These are phyloP conservation scores for Mycteria americana DNA, from an alignment of 2,797 vertebrate species.

Conservation along the genomic window DNA sequence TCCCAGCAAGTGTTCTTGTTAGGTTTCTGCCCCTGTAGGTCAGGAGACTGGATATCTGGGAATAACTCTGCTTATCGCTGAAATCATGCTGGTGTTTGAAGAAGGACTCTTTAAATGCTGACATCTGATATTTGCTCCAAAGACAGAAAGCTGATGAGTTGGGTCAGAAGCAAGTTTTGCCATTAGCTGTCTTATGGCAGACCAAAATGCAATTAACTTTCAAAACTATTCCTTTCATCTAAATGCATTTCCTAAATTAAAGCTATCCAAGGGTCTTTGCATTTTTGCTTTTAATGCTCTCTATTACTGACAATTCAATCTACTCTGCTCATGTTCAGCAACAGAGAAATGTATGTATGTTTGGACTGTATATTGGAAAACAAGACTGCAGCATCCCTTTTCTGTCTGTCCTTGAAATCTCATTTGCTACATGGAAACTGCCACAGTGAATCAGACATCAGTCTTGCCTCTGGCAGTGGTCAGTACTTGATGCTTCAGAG, in stretches of 20 bases:
- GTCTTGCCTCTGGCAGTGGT: neutral
- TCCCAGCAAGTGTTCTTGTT: neutral
- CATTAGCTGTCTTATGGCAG: slow-evolving; percentile 44
- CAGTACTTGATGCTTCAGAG: neutral
- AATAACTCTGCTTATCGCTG: neutral
- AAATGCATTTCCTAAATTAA: neutral
- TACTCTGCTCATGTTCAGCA: neutral
- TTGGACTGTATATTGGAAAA: neutral
- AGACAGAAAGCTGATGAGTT: slow-evolving; percentile 49
- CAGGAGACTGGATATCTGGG: neutral
- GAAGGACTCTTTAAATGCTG: neutral
- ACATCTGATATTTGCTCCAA: neutral
- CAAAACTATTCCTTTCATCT: neutral
- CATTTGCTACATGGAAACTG: neutral
- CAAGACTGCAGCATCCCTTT: neutral
- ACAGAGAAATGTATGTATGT: neutral
- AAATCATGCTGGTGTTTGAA: neutral
- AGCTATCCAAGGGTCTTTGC: neutral
- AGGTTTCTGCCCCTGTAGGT: neutral
- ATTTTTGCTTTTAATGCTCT: neutral
- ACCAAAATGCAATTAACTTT: slow-evolving; percentile 22
- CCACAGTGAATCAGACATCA: neutral
- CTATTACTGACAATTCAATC: neutral
- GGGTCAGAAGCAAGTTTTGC: slow-evolving; percentile 51
- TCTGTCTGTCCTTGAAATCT: neutral